Base-by-base conservation (phyloP, 2,797 vertebrate species). In the Mormyrops boulengeri region DNA sequence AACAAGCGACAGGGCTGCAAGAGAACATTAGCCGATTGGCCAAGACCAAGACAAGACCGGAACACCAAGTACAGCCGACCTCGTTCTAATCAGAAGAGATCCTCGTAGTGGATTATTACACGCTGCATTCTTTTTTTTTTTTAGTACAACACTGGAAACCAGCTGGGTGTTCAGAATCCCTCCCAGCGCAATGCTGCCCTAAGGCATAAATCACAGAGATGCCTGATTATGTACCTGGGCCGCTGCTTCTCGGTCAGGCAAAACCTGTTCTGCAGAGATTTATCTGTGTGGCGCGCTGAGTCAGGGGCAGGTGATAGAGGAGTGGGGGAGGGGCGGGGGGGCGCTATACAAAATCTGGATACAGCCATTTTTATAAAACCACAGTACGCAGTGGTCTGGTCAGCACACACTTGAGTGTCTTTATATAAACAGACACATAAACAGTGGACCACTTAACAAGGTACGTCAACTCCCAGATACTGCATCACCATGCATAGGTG, bases 191-290 rank as follows among this genome's bases (percentile, higher is more conserved):
- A 87, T 85, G 87, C 57, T 88, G 69, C 22, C 57, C 87, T 88
- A 88, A 88, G 44, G 87, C 38, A 88, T 69, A 88, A 47, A 88
- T 88, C 49, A 44, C 19, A 82, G 87, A 49, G 41, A 69, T 47
- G 53, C 8, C 55, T 12, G 53, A 66, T 22, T 66, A 1, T 11
- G 38, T 26, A 57, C 60, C 38, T 30, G 4, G 14, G 22, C 41
- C 22, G 5, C 38, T 49, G 87, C 9, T 2, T 41, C 8, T 41
- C 41, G 11, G 41, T 69, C 57, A 38, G 50, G 85, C 26, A 87
- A 53, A 55, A 62, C n/a, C 19, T 14, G 8, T n/a, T 41, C 88
- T 49, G 52, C 88, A 47, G 66, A 47, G 38, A 17, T 11, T 53
- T 73, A 47, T n/a, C n/a, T 30, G n/a, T 11, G 41, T 22, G 22